Evolutionary conservation across 2,888 invertebrate genomes (phyloP), one percentile per base, ranked within the genome.

Genomic region (Pollenia amentaria): DNA sequence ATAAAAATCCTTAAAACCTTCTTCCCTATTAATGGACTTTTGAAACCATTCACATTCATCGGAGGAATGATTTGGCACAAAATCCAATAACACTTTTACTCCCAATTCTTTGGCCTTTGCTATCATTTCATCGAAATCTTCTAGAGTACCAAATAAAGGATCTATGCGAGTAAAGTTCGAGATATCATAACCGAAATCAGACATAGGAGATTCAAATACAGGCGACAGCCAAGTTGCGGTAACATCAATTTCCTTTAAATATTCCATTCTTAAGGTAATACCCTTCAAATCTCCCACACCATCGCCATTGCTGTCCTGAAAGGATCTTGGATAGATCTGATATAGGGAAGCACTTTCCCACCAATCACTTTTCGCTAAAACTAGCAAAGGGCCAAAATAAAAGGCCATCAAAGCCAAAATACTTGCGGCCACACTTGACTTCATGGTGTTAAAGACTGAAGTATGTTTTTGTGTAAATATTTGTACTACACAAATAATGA

Each of bases 251-350:
- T 96, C 95, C 72, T 95, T 95, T n/a, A 97, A 91, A 90, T 97
- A 96, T 14, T 95, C 94, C 65, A 96, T 89, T 18, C 94, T 94
- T 16, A 94, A 93, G 0, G 94, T 94, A 48, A 96, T 94, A 38
- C 96, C 95, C 92, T 95, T 94, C 38, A 98, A 93, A 93, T 98
- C 98, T 0, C 98, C 98, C 18, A 96, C 94, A 18, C 98, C 98
- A 91, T 98, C 96, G 0, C 95, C 96, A 92, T 97, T 94, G 69
- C 95, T 95, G 92, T 99, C 98, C 91, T 96, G 95, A 93, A 97
- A 98, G 0, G 98, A 97, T 83, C 97, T 94, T 0, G 97, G 97
- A 92, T 97, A 97, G 86, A 98, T 96, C 93, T 98, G 97, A 93
- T 98, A 98, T 46, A 97, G 94, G 0, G 96, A 94, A 55, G 96